These are phyloP conservation scores for Drosophila longiperda DNA, from an alignment of 2,888 invertebrate species.

Conservation along the genomic window DNA sequence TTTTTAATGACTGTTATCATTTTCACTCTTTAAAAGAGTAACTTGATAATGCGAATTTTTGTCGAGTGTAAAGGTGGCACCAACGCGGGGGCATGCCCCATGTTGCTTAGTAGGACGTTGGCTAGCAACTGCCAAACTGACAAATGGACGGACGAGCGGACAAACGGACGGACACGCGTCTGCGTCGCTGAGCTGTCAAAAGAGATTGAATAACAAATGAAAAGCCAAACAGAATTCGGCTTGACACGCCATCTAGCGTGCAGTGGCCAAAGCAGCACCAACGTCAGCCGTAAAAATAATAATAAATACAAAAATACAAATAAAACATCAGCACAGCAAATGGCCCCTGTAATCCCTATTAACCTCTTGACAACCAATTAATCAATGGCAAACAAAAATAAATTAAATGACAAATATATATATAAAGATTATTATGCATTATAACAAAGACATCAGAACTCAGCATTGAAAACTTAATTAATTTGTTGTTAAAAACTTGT, in stretches of 20 bases:
- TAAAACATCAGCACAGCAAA: slow-evolving; percentile 30
- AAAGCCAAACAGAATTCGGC: slow-evolving; percentile 46
- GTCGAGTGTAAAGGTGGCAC: background rate
- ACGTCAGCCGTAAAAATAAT: slow-evolving; percentile 21
- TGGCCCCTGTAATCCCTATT: slow-evolving; percentile 66
- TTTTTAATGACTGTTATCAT: background rate
- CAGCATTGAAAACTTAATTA: background rate
- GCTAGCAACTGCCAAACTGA: background rate
- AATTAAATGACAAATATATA: background rate
- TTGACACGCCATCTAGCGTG: slow-evolving; percentile 71
- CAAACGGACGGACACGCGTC: slow-evolving; percentile 1
- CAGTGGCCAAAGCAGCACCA: slow-evolving; percentile 35
- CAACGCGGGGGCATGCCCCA: background rate
- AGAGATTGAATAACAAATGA: slow-evolving; percentile 49
- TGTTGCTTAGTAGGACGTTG: background rate
- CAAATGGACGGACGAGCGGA: background rate
- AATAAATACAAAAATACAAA: slow-evolving; percentile 8
- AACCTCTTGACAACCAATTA: slow-evolving; percentile 69
- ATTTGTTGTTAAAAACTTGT: slow-evolving; percentile 15
- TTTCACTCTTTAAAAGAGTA: background rate
- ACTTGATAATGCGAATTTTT: background rate
- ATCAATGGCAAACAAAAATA: slow-evolving; percentile 42
- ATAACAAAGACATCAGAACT: slow-evolving; percentile 5
- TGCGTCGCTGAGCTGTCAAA: slow-evolving; percentile 26
- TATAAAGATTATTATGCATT: background rate